Conservation (phyloP, 2,113 vertebrate genomes). For the Misgurnus mizolepis region DNA sequence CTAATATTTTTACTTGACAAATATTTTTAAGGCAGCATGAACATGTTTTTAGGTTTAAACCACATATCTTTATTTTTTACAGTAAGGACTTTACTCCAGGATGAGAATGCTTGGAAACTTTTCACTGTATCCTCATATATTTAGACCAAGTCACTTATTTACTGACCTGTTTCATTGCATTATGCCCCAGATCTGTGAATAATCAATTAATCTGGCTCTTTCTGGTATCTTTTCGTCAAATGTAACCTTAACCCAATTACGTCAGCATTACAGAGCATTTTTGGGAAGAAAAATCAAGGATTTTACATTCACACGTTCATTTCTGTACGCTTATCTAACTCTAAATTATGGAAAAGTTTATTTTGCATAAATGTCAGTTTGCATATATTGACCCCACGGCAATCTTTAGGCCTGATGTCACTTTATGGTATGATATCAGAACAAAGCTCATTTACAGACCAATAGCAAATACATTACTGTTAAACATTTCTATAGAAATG, state of each 20-base stretch:
- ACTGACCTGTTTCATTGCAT: background rate
- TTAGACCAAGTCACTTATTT: background rate
- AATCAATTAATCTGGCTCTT: background rate
- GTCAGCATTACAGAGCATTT: background rate
- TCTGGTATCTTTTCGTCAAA: background rate
- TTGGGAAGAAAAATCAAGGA: background rate
- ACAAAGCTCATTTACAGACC: constrained; percentile 18
- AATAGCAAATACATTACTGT: background rate
- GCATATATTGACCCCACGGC: background rate
- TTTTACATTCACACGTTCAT: background rate
- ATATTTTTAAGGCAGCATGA: too few relatives aligned
- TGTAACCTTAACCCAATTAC: background rate
- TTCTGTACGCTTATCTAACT: background rate
- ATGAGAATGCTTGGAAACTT: background rate
- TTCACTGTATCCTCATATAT: background rate
- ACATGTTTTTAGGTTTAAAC: background rate
- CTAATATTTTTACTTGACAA: too few relatives aligned
- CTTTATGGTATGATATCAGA: background rate
- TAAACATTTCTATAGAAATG: constrained; percentile 40
- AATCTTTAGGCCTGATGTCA: background rate
- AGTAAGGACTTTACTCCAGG: background rate
- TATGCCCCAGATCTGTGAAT: background rate
- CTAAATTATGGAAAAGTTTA: background rate
- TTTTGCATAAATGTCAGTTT: background rate
- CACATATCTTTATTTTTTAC: background rate